phyloP scores from a whole-genome alignment of 2,888 invertebrate species.

The Sceliomorpha sp. region DNA sequence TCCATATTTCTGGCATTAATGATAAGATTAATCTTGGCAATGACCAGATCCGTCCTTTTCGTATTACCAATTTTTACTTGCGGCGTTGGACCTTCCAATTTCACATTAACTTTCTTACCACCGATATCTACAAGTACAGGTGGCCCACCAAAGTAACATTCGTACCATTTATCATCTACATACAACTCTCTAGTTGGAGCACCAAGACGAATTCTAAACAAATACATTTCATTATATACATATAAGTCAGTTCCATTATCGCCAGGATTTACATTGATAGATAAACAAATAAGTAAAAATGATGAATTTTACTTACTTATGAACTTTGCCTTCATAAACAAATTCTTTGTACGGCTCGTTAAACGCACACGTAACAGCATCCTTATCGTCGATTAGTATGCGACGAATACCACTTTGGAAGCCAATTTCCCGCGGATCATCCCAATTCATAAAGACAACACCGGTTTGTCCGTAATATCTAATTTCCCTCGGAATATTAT shows the following conservation, averaged over 20 bases:
- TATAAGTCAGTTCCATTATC: conserved; percentile 11
- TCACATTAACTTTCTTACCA: conserved; percentile 88
- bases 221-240: conserved; percentile 62
- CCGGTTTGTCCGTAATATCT: conserved; percentile 93
- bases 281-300: conserved; percentile 13
- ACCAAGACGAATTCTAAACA: conserved; percentile 89
- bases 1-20: conserved; percentile 89
- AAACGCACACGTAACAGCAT: conserved; percentile 83
- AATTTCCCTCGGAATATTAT: conserved; percentile 89
- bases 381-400: conserved; percentile 89
- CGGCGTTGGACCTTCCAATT: conserved; percentile 94
- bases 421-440: conserved; percentile 91
- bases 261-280: background rate
- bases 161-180: conserved; percentile 93
- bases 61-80: conserved; percentile 93
- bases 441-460: conserved; percentile 91
- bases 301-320: conserved; percentile 77
- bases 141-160: conserved; percentile 95
- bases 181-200: conserved; percentile 95
- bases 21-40: conserved; percentile 91
- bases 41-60: conserved; percentile 89
- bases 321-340: conserved; percentile 86
- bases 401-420: conserved; percentile 90
- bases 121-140: conserved; percentile 90
- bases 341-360: conserved; percentile 88